Base-by-base conservation (phyloP, 2,113 vertebrate genomes). In the Nerophis lumbriciformis region DNA sequence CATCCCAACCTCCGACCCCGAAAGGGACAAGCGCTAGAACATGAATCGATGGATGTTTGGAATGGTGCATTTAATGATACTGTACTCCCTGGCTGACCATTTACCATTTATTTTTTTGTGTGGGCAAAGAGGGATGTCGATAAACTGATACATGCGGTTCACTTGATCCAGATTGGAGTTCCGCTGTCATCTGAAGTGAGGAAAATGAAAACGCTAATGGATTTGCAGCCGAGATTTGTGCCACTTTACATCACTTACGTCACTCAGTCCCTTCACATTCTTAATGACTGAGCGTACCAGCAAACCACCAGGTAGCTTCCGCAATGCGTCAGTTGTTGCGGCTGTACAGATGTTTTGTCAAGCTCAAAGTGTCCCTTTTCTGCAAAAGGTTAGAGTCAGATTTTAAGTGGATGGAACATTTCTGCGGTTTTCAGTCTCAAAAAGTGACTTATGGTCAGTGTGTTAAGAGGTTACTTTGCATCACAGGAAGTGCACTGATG, bases 31-130 rank as follows among this genome's bases (percentile, higher is more conserved):
- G 28, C 28, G 28, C 1, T 28, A 28, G 28, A 28, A 28, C 28
- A 28, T 28, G 28, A 4, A 28, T 28, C 28, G 28, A 28, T 28
- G 28, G 28, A 28, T 4, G 28, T 28, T 28, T 4, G 28, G 28
- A 28, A 28, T 4, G 28, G 28, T 28, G 56, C 51, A 69, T 63
- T 76, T 64, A 66, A 78, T 78, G 59, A 54, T 69, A 51, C 52
- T 16, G 45, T 59, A 68, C 56, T 71, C 64, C n/a, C 45, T 19
- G 39, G 54, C 63, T 42, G 16, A 63, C 65, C 68, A 61, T 70
- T 58, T 59, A 72, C 68, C 68, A 53, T 52, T 47, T 12, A 8
- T 9, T 8, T 42, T 42, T 42, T 9, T 8, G 8, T 42, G 39
- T 42, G 39, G 8, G 39, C 7, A 42, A 42, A 3, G 7, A 9